Conservation (phyloP, 1,140 invertebrate genomes). For the Drosophila serrata region DNA sequence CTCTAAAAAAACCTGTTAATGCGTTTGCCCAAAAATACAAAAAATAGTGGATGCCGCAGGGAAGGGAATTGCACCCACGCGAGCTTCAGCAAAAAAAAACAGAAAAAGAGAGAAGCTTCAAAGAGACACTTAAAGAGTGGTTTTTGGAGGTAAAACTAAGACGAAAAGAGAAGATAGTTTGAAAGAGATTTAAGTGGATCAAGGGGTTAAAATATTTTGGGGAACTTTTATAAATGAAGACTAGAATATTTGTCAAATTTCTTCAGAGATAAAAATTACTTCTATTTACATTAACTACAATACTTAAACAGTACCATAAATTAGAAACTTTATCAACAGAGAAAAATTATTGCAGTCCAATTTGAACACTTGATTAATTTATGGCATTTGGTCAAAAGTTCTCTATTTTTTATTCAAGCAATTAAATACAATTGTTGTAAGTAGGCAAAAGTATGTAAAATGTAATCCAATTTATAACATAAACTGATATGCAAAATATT, state of each 20-base stretch:
- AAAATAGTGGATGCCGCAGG: slow-evolving; percentile 25
- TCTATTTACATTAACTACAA: too few species aligned
- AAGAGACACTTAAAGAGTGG: slow-evolving; percentile 22
- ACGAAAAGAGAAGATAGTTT: slow-evolving; percentile 7
- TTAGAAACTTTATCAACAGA: too few species aligned
- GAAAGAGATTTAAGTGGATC: background rate
- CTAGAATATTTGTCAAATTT: background rate
- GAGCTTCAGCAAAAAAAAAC: slow-evolving; percentile 2
- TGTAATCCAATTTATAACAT: too few species aligned
- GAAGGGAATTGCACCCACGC: slow-evolving; percentile 68
- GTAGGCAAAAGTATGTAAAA: too few species aligned
- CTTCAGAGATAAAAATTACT: background rate
- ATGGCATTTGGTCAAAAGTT: too few species aligned
- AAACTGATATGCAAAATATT: too few species aligned
- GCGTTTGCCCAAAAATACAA: slow-evolving; percentile 54
- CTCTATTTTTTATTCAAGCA: too few species aligned
- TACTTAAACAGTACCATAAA: too few species aligned
- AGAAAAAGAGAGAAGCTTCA: slow-evolving; percentile 17
- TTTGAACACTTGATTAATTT: too few species aligned
- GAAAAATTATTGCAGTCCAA: too few species aligned
- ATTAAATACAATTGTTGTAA: too few species aligned
- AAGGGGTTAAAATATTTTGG: background rate
- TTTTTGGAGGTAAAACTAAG: background rate
- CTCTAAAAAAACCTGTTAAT: slow-evolving; percentile 73
- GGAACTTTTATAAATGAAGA: background rate